A percentile compares a stretch with the other conserved stretches of the same genome.
Evolutionary conservation across 1,140 invertebrate genomes (phyloP).

Genomic region (Hylyphantes graminicola): DNA sequence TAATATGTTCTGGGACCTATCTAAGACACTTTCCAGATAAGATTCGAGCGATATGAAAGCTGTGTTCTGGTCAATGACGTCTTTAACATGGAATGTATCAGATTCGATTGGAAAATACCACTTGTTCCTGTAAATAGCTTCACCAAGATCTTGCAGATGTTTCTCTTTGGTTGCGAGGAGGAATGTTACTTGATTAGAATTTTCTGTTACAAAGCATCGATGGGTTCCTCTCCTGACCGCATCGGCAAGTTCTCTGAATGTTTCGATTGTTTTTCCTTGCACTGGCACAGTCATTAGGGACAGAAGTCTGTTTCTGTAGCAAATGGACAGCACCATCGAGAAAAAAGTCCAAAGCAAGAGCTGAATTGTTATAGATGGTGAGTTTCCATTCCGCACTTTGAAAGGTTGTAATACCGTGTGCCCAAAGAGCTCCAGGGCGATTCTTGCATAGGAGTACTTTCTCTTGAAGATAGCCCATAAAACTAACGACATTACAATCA

Average conservation of each 20-base stretch:
- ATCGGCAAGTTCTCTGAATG: background rate
- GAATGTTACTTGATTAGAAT: background rate
- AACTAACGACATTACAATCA: background rate
- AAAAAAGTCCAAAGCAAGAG: background rate
- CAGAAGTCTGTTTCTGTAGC: conserved; percentile 7
- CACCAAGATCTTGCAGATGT: background rate
- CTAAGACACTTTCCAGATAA: too few species aligned
- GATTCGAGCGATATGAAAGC: too few species aligned
- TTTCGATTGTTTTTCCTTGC: background rate
- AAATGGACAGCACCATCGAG: background rate
- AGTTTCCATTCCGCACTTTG: background rate
- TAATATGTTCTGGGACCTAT: too few species aligned
- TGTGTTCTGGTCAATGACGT: too few species aligned
- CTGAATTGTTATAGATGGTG: background rate
- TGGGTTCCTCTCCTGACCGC: background rate
- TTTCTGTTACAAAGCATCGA: background rate
- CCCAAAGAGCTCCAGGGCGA: background rate
- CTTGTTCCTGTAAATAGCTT: conserved; percentile 1
- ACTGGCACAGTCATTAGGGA: conserved; percentile 9
- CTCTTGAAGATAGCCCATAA: background rate
- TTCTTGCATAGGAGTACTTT: background rate
- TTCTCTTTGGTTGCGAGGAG: background rate
- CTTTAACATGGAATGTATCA: too few species aligned
- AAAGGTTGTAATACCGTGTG: background rate
- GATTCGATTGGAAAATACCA: background rate